Conservation (phyloP, 1,140 invertebrate genomes). For the Mactra quadrangularis region DNA sequence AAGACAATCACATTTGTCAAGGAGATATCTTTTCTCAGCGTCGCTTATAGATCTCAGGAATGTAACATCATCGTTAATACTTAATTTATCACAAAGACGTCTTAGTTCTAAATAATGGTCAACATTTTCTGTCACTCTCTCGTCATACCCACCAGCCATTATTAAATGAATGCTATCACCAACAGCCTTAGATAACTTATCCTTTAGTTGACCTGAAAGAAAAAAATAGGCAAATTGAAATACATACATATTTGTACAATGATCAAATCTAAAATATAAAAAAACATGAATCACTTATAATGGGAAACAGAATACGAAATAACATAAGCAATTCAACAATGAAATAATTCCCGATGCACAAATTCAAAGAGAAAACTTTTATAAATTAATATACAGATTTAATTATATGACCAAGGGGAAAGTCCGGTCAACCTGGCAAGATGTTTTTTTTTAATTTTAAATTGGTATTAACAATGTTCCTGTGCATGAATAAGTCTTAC, state of each 20-base stretch:
- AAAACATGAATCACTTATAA: too few relatives aligned
- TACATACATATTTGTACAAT: not conserved
- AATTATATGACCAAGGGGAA: too few relatives aligned
- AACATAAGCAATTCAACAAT: too few relatives aligned
- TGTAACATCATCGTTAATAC: slow-evolving; percentile 90
- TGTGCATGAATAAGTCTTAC: too few relatives aligned
- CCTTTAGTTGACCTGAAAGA: slow-evolving; percentile 73
- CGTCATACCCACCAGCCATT: slow-evolving; percentile 99
- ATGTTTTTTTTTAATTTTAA: too few relatives aligned
- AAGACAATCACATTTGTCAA: slow-evolving; percentile 90
- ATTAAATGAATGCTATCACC: slow-evolving; percentile 88
- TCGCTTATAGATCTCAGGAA: slow-evolving; percentile 95
- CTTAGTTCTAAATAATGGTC: slow-evolving; percentile 93
- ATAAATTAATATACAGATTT: too few relatives aligned
- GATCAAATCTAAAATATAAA: not conserved
- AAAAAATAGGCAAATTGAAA: not conserved
- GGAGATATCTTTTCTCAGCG: slow-evolving; percentile 91
- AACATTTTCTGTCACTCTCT: slow-evolving; percentile 94
- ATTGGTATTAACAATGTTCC: too few relatives aligned
- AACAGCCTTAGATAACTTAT: slow-evolving; percentile 84
- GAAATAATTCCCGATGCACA: too few relatives aligned
- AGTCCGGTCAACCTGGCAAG: too few relatives aligned
- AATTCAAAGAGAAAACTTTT: too few relatives aligned
- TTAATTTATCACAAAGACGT: slow-evolving; percentile 87
- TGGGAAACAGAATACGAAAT: too few relatives aligned